Conservation (phyloP, 2,888 invertebrate species). For the Yponomeuta cagnagella region DNA sequence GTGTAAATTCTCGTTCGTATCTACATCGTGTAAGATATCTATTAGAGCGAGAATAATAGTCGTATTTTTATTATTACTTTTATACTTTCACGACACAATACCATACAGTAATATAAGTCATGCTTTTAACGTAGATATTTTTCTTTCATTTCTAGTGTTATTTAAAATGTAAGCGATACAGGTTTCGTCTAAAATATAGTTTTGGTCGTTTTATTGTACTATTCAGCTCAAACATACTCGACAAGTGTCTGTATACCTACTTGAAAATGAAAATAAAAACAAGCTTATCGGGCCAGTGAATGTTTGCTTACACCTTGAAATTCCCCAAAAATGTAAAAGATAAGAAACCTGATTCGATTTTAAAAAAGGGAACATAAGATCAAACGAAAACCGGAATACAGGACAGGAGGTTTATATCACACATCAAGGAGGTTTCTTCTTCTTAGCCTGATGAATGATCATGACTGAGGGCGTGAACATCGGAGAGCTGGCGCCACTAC, state of each 20-base stretch:
- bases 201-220: conserved; percentile 67
- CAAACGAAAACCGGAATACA: no score
- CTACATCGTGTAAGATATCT: background rate
- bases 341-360: no score
- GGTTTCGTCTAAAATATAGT: conserved; percentile 8
- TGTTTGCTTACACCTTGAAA: background rate
- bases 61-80: background rate
- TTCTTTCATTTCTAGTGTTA: no score
- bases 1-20: background rate
- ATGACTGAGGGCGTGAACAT: no score
- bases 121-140: background rate
- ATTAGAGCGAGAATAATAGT: background rate
- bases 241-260: background rate
- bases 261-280: background rate
- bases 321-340: no score
- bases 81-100: background rate
- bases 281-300: background rate
- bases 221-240: conserved; percentile 35
- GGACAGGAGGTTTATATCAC: no score
- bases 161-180: background rate
- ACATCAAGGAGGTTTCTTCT: no score
- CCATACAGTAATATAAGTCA: background rate
- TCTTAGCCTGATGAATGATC: no score
- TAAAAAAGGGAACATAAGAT: no score
- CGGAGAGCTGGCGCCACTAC: no score